Evolutionary conservation across 2,113 vertebrate genomes (phyloP).

Genomic region (Hippolais icterina): DNA sequence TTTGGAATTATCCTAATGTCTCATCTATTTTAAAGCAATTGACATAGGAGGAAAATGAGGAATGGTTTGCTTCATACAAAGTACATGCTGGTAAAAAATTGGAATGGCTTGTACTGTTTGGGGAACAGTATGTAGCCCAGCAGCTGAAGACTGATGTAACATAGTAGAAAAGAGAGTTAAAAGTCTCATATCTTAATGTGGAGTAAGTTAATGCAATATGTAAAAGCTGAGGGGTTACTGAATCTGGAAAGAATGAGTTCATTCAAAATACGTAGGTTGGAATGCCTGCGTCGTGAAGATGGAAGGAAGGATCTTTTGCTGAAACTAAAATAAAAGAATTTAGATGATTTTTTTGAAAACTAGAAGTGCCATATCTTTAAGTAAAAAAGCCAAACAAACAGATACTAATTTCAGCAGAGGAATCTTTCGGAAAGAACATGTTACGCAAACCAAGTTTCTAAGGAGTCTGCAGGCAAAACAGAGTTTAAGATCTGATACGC

Average conservation of each 20-base stretch:
- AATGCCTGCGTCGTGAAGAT: background rate
- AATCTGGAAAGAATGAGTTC: background rate
- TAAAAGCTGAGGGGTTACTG: background rate
- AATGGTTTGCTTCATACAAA: background rate
- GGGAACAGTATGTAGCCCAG: background rate
- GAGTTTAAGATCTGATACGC: background rate
- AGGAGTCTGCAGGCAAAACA: slow-evolving; percentile 32
- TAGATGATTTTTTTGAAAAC: background rate
- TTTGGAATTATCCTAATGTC: background rate
- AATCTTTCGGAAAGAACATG: slow-evolving; percentile 5
- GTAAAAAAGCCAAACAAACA: background rate
- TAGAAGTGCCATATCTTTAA: background rate
- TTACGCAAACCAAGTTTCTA: slow-evolving; percentile 32
- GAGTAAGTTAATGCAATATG: background rate
- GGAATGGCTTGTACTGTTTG: background rate
- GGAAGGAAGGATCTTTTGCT: background rate
- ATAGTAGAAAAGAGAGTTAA: background rate
- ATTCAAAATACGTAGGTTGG: background rate
- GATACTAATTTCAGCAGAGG: background rate
- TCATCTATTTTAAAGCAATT: background rate
- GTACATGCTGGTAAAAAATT: background rate
- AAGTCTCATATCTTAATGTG: background rate
- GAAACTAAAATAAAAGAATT: background rate
- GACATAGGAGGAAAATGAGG: background rate
- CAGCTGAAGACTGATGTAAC: background rate